A percentile compares a stretch with the other conserved stretches of the same genome.
Evolutionary conservation across 2,113 vertebrate species (phyloP).

Genomic region (Muntiacus muntjak): DNA sequence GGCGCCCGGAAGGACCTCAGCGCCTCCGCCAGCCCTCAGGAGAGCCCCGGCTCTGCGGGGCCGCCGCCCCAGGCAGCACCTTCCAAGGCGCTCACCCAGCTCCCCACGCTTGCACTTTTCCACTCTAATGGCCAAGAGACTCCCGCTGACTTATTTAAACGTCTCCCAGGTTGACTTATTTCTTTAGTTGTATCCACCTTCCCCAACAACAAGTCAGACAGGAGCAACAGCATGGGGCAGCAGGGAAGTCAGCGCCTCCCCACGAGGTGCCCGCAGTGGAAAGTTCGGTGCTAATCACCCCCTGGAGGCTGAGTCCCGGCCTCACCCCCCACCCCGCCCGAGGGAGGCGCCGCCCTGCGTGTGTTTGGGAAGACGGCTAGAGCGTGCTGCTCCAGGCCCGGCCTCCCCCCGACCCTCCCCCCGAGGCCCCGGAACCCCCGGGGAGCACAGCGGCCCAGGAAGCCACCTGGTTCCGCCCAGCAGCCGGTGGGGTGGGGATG

Average conservation of each 20-base stretch:
- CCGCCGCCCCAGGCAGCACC: background rate
- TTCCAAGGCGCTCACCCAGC: background rate
- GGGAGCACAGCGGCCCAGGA: background rate
- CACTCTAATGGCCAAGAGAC: background rate
- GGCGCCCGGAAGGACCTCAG: too few relatives aligned
- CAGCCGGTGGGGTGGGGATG: background rate
- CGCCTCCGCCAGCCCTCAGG: too few relatives aligned
- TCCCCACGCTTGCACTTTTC: constrained; percentile 49
- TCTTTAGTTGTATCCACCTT: constrained; percentile 44
- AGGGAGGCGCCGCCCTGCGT: rapidly evolving
- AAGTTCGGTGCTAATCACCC: background rate
- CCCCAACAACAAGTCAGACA: constrained; percentile 35
- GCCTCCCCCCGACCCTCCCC: background rate
- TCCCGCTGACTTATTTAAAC: background rate
- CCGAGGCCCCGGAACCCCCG: background rate
- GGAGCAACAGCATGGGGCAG: background rate
- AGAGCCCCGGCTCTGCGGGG: too few relatives aligned
- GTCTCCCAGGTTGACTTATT: constrained; percentile 53
- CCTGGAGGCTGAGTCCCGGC: background rate
- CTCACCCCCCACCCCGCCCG: too few relatives aligned
- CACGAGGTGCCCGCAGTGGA: background rate
- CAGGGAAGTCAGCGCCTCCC: constrained; percentile 3
- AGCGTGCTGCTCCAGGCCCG: background rate
- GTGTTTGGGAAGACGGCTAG: background rate
- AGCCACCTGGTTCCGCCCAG: background rate